Evolutionary conservation across 2,113 vertebrate genomes (phyloP), one percentile per base, ranked within the genome.

Genomic region (Octodon degus): DNA sequence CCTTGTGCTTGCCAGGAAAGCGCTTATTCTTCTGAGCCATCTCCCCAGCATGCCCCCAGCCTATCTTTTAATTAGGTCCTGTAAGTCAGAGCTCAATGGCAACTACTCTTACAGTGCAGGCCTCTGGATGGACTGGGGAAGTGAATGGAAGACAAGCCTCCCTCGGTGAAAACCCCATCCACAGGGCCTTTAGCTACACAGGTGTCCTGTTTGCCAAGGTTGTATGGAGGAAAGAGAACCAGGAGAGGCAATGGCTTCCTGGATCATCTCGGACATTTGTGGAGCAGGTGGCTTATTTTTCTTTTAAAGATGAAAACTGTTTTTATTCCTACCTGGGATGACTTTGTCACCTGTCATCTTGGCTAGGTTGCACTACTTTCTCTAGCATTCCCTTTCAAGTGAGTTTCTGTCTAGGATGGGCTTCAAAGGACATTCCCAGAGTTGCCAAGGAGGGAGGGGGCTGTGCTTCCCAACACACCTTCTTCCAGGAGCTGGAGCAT

Each of bases 141-240:
- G 47, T 16, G 17, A 86, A 40, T 20, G 10, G 37, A 62, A 34
- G 30, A 7, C 22, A 40, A 25, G 30, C 27, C 24, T 24, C 22
- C 40, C 60, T 53, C 8, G 0, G 0, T 2, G 7, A 25, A 12
- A 1, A 58, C 43, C 27, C 12, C n/a, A n/a, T 76, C 32, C 3
- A 2, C 9, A 8, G 0, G 12, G 77, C 72, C 12, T 16, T 40
- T 32, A n/a, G 34, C 12, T 12, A 37, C 3, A 27, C 0, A 16
- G 10, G 32, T 16, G 22, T 47, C 53, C 30, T 62, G 53, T 16
- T 13, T 47, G 24, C 81, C 43, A 74, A 83, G 16, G 55, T 19
- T 4, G 12, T 10, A 90, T n/a, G n/a, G n/a, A n/a, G n/a, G n/a
- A n/a, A n/a, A n/a, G n/a, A n/a, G n/a, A n/a, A n/a, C n/a, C n/a